Evolutionary conservation across 2,797 vertebrate genomes (phyloP).

Genomic region (Esox lucius): DNA sequence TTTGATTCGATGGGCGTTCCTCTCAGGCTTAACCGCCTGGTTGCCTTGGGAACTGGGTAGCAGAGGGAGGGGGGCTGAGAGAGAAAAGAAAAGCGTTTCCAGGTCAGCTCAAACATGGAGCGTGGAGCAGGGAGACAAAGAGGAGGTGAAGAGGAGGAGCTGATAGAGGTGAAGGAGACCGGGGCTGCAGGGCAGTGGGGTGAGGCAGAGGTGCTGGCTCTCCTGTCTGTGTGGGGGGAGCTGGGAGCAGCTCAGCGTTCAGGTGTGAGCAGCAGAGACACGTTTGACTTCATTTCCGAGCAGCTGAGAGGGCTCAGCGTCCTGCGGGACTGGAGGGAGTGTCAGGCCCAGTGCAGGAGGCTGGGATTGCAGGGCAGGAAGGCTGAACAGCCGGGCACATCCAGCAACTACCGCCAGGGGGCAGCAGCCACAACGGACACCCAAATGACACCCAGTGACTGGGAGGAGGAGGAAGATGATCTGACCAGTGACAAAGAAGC

Average conservation of each 20-base stretch:
- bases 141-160: constrained; percentile 78
- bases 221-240: constrained; percentile 86
- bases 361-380: constrained; percentile 82
- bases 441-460: constrained; percentile 55
- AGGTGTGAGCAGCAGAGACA: constrained; percentile 84
- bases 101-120: constrained; percentile 96
- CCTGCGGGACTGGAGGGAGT: constrained; percentile 87
- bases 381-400: constrained; percentile 76
- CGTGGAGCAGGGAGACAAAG: constrained; percentile 85
- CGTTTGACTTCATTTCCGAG: constrained; percentile 88
- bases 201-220: constrained; percentile 86
- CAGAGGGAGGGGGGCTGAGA: constrained; percentile 60
- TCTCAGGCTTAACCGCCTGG: constrained; percentile 91
- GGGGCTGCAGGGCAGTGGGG: constrained; percentile 74
- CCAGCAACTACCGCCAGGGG: constrained; percentile 76
- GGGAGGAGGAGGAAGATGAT: constrained; percentile 67
- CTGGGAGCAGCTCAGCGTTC: constrained; percentile 81
- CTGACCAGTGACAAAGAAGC: constrained; percentile 53
- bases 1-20: constrained; percentile 81
- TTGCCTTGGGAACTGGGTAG: constrained; percentile 94
- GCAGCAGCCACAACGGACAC: constrained; percentile 73
- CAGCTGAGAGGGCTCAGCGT: constrained; percentile 86
- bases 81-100: constrained; percentile 86
- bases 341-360: constrained; percentile 86
- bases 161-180: constrained; percentile 51